A percentile compares a stretch with the other conserved stretches of the same genome.
phyloP scores from a whole-genome alignment of 2,888 invertebrate species.

The Phorcus lineatus region DNA sequence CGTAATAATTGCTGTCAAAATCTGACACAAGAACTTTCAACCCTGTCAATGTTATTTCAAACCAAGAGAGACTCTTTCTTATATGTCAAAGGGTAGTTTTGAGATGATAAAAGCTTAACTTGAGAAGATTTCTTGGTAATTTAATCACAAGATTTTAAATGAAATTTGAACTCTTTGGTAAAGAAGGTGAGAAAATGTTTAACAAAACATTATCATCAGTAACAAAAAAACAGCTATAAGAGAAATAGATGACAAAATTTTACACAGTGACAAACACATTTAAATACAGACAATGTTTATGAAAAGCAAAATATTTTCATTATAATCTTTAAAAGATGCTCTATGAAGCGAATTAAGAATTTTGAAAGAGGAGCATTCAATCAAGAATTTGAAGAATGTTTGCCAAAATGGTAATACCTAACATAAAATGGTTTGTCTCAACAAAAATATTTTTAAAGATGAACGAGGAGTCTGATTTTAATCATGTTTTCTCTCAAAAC shows the following conservation, averaged over 20 bases:
- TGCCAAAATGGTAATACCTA: too few relatives aligned
- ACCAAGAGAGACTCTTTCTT: background rate
- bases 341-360: too few relatives aligned
- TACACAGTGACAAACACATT: too few relatives aligned
- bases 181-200: background rate
- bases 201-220: background rate
- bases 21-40: background rate
- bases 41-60: background rate
- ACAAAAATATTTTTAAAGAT: background rate
- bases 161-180: background rate
- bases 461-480: background rate
- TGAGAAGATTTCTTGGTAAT: too few relatives aligned
- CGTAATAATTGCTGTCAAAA: background rate
- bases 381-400: too few relatives aligned
- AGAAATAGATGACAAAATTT: too few relatives aligned
- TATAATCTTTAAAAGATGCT: background rate
- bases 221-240: too few relatives aligned
- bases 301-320: background rate
- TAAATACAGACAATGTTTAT: too few relatives aligned
- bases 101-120: too few relatives aligned
- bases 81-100: background rate
- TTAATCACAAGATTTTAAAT: too few relatives aligned
- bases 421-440: background rate
- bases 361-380: too few relatives aligned
- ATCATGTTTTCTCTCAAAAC: background rate